A percentile compares a stretch with the other conserved stretches of the same genome.
These are phyloP conservation scores for Aselliscus stoliczkanus DNA, from an alignment of 2,797 vertebrate species.

Conservation along the genomic window DNA sequence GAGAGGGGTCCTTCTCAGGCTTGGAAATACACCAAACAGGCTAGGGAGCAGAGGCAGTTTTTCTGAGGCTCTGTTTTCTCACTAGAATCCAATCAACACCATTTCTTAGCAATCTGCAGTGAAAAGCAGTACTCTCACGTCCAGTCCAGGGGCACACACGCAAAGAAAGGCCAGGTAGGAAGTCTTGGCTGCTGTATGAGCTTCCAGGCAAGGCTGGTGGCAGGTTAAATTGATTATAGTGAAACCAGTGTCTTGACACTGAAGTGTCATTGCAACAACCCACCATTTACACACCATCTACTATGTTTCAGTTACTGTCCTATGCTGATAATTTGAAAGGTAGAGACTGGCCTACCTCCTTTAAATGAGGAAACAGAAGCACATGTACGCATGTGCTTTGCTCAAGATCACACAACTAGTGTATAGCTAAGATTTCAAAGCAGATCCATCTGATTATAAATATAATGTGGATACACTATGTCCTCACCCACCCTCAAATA, in stretches of 20 bases:
- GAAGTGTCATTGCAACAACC: background rate
- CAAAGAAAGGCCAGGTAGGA: background rate
- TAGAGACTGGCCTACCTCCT: background rate
- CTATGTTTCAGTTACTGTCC: background rate
- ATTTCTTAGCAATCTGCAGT: background rate
- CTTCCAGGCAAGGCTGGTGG: background rate
- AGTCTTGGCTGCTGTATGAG: background rate
- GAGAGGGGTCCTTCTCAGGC: background rate
- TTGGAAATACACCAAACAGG: slow-evolving; percentile 23
- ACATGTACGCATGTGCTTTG: background rate
- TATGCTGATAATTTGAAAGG: background rate
- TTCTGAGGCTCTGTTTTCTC: slow-evolving; percentile 8
- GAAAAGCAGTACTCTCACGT: background rate
- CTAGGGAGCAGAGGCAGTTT: background rate
- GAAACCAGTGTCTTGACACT: background rate
- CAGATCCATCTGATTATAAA: slow-evolving; percentile 10
- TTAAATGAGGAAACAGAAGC: background rate
- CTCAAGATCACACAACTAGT: background rate
- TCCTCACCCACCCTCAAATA: background rate
- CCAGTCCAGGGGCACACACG: background rate
- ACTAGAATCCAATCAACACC: background rate
- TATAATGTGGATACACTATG: background rate
- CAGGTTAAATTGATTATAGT: background rate
- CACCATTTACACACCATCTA: background rate
- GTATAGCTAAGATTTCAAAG: background rate